phyloP scores from a whole-genome alignment of 53 echinoderm and acorn worm genomes.

The Echinometra lucunter region DNA sequence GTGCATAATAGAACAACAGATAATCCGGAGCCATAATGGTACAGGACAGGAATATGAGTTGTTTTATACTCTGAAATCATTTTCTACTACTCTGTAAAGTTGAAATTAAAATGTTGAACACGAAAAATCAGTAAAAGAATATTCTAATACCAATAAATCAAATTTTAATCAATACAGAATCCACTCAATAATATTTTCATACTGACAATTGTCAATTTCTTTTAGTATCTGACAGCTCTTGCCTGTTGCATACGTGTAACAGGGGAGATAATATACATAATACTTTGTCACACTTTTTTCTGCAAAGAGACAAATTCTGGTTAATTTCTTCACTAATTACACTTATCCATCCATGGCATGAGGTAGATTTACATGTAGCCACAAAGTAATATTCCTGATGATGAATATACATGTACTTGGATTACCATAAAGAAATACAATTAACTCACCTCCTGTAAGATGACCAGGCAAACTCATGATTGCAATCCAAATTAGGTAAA shows the following conservation, averaged over 20 bases:
- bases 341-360: background rate
- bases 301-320: background rate
- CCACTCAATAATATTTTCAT: no score
- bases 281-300: background rate
- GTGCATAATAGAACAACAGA: background rate
- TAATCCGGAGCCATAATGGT: background rate
- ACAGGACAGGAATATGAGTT: background rate
- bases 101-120: no score
- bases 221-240: no score
- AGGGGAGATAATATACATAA: background rate
- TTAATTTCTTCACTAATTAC: background rate
- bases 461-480: slow-evolving; percentile 54
- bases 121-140: no score
- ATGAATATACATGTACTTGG: background rate
- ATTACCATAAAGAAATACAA: background rate
- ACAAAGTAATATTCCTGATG: background rate
- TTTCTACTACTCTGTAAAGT: no score
- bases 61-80: no score
- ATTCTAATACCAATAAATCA: no score
- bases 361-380: background rate
- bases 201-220: no score
- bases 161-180: no score
- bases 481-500: slow-evolving; percentile 7
- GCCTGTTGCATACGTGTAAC: background rate
- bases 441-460: slow-evolving; percentile 36